A percentile compares a stretch with the other conserved stretches of the same genome.
These are phyloP conservation scores for Drosophila paucipuncta DNA, from an alignment of 2,888 invertebrate species.

Conservation along the genomic window DNA sequence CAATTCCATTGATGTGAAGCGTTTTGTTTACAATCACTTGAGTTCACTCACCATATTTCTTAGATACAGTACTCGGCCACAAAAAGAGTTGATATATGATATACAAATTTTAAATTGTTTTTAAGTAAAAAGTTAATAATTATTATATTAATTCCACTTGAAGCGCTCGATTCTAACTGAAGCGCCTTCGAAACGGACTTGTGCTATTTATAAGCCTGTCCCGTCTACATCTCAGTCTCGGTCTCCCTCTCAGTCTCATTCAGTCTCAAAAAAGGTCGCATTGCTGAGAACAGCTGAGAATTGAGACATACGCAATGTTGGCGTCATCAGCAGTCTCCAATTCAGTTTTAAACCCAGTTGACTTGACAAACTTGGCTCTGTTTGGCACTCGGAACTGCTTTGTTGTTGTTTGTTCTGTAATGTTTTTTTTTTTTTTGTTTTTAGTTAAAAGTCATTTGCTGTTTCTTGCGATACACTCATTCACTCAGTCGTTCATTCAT, in stretches of 20 bases:
- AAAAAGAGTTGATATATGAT: conserved; percentile 7
- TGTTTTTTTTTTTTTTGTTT: conserved; percentile 29
- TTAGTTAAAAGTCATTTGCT: conserved; percentile 61
- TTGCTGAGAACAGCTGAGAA: conserved; percentile 70
- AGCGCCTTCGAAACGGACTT: conserved; percentile 63
- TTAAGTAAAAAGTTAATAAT: conserved; percentile 10
- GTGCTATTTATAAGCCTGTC: conserved; percentile 71
- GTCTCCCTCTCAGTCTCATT: conserved; percentile 16
- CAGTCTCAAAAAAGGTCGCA: conserved; percentile 53
- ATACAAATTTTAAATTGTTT: conserved; percentile 10
- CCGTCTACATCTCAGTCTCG: conserved; percentile 17
- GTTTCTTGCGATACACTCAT: conserved; percentile 44
- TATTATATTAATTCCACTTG: conserved; percentile 43
- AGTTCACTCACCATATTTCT: conserved; percentile 55
- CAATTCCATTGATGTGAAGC: conserved; percentile 31
- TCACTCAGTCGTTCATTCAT: conserved; percentile 52
- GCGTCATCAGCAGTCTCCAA: conserved; percentile 63
- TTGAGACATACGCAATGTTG: conserved; percentile 56
- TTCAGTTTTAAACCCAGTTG: conserved; percentile 40
- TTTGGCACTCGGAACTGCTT: conserved; percentile 71
- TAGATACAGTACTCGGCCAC: conserved; percentile 19
- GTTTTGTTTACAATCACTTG: conserved; percentile 49
- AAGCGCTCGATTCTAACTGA: conserved; percentile 71
- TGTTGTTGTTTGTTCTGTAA: conserved; percentile 49
- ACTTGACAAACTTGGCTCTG: conserved; percentile 74